Base-by-base conservation (phyloP, 1,140 invertebrate species). In the Alviniconcha marisindica region DNA sequence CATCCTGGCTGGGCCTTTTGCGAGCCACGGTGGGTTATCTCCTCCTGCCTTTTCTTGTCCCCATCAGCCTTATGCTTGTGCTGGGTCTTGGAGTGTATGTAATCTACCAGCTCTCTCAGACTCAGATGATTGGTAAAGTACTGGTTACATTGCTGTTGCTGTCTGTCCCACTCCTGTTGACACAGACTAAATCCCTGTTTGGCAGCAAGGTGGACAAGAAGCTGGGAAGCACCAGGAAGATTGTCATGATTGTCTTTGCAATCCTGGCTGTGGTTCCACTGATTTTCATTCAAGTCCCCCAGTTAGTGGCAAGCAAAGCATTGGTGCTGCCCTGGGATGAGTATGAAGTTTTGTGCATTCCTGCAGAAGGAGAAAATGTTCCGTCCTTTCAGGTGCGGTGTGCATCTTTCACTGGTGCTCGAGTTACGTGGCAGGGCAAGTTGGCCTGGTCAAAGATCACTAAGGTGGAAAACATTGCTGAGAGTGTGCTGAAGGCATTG, bases 1-100 rank as follows among this genome's bases (percentile, higher is more conserved):
- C 96, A 42, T 97, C 96, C 0, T 96, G 96, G 93, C 96, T 96
- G 88, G 96, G 96, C 0, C 90, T 97, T 21, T 95, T 96, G 44
- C 93, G 97, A 48, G 96, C 96, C 0, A 95, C 96, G 5, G 91
- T 97, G 7, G 96, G 90, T 12, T 92, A 92, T 73, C 78, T 91
- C 12, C 77, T 92, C 44, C 81, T 91, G 5, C 90, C 90, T 2
- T 48, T 92, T 2, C 42, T 92, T 10, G 80, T 92, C n/a, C 90
- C 91, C 2, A 33, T 90, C 2, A 85, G 86, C 60, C 21, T 74
- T 51, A 14, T 89, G 24, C 63, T 90, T 2, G 54, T 88, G 3
- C 73, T 89, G 28, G 38, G 69, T 18, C n/a, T 85, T 21, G n/a
- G 84, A 2, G 36, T 88, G 21, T 90, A 88, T 71, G 33, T 83